Conservation (phyloP, 2,888 invertebrate genomes). For the Plebejus anna region DNA sequence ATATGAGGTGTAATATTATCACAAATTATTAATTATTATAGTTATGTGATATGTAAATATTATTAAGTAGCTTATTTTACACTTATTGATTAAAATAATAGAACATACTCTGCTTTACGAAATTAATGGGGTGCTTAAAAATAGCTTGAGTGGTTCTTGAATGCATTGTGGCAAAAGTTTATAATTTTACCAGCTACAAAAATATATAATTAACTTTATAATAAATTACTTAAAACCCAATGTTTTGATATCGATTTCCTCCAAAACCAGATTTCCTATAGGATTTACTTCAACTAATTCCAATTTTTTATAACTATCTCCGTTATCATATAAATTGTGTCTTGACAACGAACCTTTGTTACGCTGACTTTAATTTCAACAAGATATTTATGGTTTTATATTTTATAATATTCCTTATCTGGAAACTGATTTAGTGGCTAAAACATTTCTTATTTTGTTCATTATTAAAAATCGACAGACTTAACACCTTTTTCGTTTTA, state of each 20-base stretch:
- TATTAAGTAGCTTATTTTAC: too few species aligned
- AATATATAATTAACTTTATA: neutral
- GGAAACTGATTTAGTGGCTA: constrained; percentile 23
- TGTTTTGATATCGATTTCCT: neutral
- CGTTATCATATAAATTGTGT: constrained; percentile 10
- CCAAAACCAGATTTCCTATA: neutral
- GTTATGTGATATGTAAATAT: too few species aligned
- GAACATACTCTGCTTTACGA: too few species aligned
- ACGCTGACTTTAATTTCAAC: constrained; percentile 10
- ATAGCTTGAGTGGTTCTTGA: neutral
- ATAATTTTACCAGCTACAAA: neutral
- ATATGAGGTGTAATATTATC: too few species aligned
- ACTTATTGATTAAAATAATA: too few species aligned
- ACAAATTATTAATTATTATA: too few species aligned
- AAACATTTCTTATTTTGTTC: neutral
- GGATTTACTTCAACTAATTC: constrained; percentile 14
- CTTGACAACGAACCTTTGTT: constrained; percentile 1
- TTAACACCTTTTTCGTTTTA: neutral
- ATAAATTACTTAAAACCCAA: too few species aligned
- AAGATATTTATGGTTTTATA: constrained; percentile 19
- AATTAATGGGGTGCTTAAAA: neutral
- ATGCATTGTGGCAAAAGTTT: too few species aligned
- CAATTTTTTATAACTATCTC: constrained; percentile 11
- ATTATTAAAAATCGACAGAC: neutral
- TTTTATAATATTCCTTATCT: constrained; percentile 14